Percentiles rank a stretch among this genome's conserved stretches.
Evolutionary conservation across 2,113 vertebrate species (phyloP).

Genomic region (Grammomys surdaster): DNA sequence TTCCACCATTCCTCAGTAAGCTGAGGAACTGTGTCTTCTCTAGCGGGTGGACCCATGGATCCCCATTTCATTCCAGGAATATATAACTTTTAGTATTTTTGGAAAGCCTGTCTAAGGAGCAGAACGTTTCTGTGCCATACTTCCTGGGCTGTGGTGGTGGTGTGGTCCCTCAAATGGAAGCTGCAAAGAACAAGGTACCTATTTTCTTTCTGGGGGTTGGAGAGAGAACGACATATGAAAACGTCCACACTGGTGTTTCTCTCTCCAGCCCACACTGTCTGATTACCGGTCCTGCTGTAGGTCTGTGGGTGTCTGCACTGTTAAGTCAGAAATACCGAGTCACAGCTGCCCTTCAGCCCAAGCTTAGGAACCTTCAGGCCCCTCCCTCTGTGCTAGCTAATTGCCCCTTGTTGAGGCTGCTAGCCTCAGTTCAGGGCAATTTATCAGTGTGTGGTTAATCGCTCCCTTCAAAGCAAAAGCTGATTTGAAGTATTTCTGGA

Average conservation of each 20-base stretch:
- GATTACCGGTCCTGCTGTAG: not conserved
- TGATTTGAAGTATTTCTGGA: conserved; percentile 6
- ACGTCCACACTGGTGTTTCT: not conserved
- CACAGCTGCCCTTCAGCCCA: conserved; percentile 17
- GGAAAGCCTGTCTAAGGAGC: conserved; percentile 25
- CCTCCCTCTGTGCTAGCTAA: conserved; percentile 39
- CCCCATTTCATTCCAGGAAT: not conserved
- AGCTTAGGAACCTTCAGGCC: not conserved
- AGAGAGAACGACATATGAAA: not conserved
- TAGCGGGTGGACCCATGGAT: not conserved
- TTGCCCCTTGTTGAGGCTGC: not conserved
- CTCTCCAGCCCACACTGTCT: not conserved
- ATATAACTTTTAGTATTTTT: not conserved
- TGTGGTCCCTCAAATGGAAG: not conserved
- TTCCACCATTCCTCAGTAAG: not conserved
- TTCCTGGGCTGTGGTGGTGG: not conserved
- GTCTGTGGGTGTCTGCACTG: not conserved
- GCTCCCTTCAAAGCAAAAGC: not conserved
- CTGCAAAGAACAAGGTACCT: not conserved
- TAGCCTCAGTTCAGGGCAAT: not conserved
- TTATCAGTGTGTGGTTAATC: conserved; percentile 48
- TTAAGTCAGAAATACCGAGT: not conserved
- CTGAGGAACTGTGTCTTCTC: not conserved
- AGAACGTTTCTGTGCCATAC: not conserved
- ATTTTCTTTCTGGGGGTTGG: conserved; percentile 29